A percentile compares a stretch with the other conserved stretches of the same genome.
phyloP scores from a whole-genome alignment of 2,113 vertebrate species.

The Parus major region DNA sequence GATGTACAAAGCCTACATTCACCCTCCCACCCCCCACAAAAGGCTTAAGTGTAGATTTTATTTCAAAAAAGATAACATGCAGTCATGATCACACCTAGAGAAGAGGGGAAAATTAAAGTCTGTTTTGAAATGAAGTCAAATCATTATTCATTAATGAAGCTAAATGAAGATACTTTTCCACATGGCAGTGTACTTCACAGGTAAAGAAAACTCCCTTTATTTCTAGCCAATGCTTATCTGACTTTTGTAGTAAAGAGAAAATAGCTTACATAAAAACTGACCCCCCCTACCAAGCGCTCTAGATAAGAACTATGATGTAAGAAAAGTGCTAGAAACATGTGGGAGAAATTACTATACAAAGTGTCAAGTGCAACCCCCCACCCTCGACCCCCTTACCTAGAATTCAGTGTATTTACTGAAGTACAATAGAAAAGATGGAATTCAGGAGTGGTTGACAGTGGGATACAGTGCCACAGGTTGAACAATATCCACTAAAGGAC shows the following conservation, averaged over 20 bases:
- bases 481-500: not conserved
- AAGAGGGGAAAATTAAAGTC: not conserved
- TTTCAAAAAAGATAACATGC: constrained; percentile 6
- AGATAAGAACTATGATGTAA: not conserved
- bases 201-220: not conserved
- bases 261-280: not conserved
- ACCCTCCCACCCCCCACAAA: not conserved
- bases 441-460: constrained; percentile 45
- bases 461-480: constrained; percentile 42
- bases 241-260: not conserved
- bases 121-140: constrained; percentile 10
- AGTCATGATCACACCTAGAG: constrained; percentile 16
- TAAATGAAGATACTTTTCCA: not conserved
- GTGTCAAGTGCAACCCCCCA: constrained; percentile 15
- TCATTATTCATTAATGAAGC: not conserved
- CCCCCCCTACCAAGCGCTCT: not conserved
- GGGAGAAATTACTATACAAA: constrained; percentile 11
- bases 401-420: not conserved
- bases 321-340: not conserved
- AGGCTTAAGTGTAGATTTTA: constrained; percentile 39
- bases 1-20: constrained; percentile 46
- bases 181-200: not conserved
- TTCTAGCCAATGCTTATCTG: not conserved
- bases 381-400: not conserved
- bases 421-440: constrained; percentile 8